Evolutionary conservation across 2,888 invertebrate genomes (phyloP).

Genomic region (Agrochola lychnidis): DNA sequence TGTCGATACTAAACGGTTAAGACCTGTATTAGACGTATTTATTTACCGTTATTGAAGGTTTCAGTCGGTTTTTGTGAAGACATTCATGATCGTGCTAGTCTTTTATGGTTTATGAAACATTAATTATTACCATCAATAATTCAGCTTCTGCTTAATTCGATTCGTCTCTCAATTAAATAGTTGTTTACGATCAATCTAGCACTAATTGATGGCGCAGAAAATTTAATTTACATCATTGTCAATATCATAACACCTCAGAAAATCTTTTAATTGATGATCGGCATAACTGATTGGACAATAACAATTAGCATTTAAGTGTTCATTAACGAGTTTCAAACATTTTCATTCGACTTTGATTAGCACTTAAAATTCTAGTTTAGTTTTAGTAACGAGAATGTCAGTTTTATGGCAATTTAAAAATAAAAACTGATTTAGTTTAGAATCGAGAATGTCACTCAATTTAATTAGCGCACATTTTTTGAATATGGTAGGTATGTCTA

Average conservation of each 20-base stretch:
- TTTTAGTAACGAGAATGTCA: slow-evolving; percentile 32
- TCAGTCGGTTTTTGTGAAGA: slow-evolving; percentile 17
- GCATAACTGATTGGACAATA: slow-evolving; percentile 21
- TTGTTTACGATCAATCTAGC: slow-evolving; percentile 46
- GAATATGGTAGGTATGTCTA: slow-evolving; percentile 53
- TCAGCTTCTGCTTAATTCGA: slow-evolving; percentile 28
- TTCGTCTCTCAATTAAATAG: slow-evolving; percentile 41
- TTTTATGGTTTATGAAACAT: slow-evolving; percentile 21
- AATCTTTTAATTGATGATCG: slow-evolving; percentile 37
- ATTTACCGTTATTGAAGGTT: slow-evolving; percentile 25
- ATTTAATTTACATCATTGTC: slow-evolving; percentile 30
- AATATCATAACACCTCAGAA: slow-evolving; percentile 49
- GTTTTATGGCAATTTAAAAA: slow-evolving; percentile 39
- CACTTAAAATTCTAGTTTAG: slow-evolving; percentile 51
- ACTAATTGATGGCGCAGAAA: slow-evolving; percentile 35
- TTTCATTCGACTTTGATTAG: slow-evolving; percentile 39
- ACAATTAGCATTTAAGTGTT: slow-evolving; percentile 57
- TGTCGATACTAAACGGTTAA: slow-evolving; percentile 40
- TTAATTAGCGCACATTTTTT: slow-evolving; percentile 58
- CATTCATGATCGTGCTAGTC: slow-evolving; percentile 1
- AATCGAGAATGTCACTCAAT: slow-evolving; percentile 48
- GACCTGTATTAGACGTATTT: slow-evolving; percentile 9
- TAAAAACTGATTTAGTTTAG: slow-evolving; percentile 38
- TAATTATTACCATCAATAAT: slow-evolving; percentile 28
- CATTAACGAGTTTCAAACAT: slow-evolving; percentile 47